Evolutionary conservation across 2,888 invertebrate species (phyloP), one percentile per base, ranked within the genome.

Genomic region (Metallyticus violacea): DNA sequence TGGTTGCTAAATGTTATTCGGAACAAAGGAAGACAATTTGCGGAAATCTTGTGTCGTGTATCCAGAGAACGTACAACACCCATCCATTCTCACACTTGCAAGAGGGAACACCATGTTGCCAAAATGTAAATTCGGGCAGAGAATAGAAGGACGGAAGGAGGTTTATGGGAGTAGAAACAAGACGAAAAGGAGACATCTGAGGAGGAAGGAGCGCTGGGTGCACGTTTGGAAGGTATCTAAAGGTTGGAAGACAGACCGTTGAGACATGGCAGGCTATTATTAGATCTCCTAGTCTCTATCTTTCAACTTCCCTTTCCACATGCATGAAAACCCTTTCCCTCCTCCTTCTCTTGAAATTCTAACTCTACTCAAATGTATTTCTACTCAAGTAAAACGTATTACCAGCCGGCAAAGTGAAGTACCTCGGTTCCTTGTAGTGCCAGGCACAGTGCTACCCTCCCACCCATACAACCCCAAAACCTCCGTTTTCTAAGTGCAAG

Each of bases 341-440:
- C 25, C 81, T 81, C 28, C 30, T 40, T 81, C 81, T 26, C 62
- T 81, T 62, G 40, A 40, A 81, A 62, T 40, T 81, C 62, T 81
- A 81, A 81, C 81, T 81, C 81, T 25, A 81, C 81, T 83, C 83
- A 83, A 83, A 83, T 83, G 83, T 83, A 83, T 83, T 83, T 83
- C 83, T 83, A 83, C 83, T 83, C 83, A 83, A 83, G 83, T 83
- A 83, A 77, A 83, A 83, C 83, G 83, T 83, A 83, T 83, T 83
- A 83, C 83, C n/a, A 28, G 30, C 62, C 79, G 27, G 26, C 26
- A 26, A 28, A 79, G 27, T 83, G 28, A 81, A 83, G 83, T 83
- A 83, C 83, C 83, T 76, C 40, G 40, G 40, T 62, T 83, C 82
- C 76, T 26, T 76, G 62, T 30, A 83, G 77, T 28, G 26, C 27